Conservation (phyloP, 2,888 invertebrate species). For the Clivina fossor region DNA sequence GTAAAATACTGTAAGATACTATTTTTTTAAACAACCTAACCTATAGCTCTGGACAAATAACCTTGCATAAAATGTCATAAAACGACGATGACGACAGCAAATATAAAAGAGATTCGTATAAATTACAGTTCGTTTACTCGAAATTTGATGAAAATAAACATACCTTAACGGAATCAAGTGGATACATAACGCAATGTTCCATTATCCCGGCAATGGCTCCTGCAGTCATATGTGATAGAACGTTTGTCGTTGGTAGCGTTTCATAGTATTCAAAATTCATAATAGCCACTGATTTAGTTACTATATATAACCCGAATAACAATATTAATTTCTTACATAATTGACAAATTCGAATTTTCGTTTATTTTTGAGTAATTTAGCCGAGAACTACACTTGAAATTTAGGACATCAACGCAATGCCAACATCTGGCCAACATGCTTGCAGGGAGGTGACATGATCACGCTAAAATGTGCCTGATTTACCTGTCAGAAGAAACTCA, state of each 20-base stretch:
- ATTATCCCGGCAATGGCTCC: conserved; percentile 96
- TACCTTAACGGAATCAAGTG: conserved; percentile 99
- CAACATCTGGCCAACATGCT: no score
- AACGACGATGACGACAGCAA: conserved; percentile 15
- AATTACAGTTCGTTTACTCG: neutral
- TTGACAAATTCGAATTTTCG: conserved; percentile 27
- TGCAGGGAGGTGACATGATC: no score
- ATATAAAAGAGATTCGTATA: neutral
- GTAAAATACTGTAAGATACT: no score
- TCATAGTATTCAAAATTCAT: conserved; percentile 96
- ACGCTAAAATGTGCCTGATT: no score
- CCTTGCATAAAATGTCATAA: conserved; percentile 24
- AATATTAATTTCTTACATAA: conserved; percentile 6
- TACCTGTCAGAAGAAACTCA: no score
- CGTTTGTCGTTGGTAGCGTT: conserved; percentile 83
- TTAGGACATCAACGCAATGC: conserved; percentile 26
- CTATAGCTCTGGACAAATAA: conserved; percentile 19
- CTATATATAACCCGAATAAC: conserved; percentile 14
- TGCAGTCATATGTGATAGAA: conserved; percentile 88
- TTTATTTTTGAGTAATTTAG: conserved; percentile 17
- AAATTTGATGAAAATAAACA: conserved; percentile 38
- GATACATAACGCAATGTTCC: conserved; percentile 99
- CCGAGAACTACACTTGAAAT: conserved; percentile 27
- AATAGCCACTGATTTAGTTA: conserved; percentile 53
- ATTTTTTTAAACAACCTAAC: conserved; percentile 24